These are phyloP conservation scores for Xylocampa areola DNA, from an alignment of 2,888 invertebrate species.

Conservation along the genomic window DNA sequence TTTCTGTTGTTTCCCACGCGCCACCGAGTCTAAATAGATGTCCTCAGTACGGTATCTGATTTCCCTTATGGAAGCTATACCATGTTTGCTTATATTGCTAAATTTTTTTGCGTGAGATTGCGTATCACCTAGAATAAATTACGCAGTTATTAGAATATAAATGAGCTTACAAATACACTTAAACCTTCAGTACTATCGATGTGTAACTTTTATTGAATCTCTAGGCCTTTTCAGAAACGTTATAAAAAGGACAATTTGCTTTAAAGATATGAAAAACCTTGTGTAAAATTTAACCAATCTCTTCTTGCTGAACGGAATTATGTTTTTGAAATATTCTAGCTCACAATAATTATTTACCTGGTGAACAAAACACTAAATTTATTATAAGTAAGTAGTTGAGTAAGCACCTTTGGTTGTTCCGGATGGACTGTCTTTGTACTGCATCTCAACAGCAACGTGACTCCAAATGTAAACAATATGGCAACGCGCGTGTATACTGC, in stretches of 20 bases:
- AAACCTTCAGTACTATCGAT: slow-evolving; percentile 1
- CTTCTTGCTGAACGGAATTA: no score
- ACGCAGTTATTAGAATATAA: slow-evolving; percentile 42
- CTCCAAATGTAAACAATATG: slow-evolving; percentile 66
- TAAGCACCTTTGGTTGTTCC: slow-evolving; percentile 42
- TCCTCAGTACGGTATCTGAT: slow-evolving; percentile 61
- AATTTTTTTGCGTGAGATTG: slow-evolving; percentile 56
- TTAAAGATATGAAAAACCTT: slow-evolving; percentile 30
- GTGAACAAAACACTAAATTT: slow-evolving; percentile 2
- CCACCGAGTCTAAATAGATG: slow-evolving; percentile 60
- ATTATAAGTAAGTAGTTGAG: slow-evolving; percentile 1
- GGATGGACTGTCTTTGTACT: slow-evolving; percentile 39
- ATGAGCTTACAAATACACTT: slow-evolving; percentile 28
- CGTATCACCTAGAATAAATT: slow-evolving; percentile 40
- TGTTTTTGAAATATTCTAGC: no score
- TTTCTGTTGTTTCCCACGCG: slow-evolving; percentile 79
- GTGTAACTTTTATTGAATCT: background rate
- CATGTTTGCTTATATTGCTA: slow-evolving; percentile 37
- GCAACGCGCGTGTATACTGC: slow-evolving; percentile 56
- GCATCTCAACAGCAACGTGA: slow-evolving; percentile 70
- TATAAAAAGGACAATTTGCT: slow-evolving; percentile 14
- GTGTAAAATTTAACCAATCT: no score
- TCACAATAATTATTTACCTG: background rate
- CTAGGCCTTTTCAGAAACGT: background rate
- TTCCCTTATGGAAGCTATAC: slow-evolving; percentile 70